Evolutionary conservation across 2,113 vertebrate genomes (phyloP).

Genomic region (Cololabis saira): DNA sequence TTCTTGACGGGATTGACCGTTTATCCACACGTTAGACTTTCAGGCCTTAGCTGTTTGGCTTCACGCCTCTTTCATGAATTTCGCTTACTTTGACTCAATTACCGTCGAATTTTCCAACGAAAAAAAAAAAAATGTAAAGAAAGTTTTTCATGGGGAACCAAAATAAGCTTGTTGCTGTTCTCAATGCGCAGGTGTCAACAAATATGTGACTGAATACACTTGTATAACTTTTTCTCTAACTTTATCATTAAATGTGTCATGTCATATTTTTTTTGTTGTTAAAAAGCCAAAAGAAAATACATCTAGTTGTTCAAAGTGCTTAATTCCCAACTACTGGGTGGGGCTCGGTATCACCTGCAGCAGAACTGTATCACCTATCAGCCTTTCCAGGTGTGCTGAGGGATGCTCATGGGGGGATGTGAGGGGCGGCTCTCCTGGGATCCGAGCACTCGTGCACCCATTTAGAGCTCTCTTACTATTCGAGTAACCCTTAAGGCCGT

Average conservation of each 20-base stretch:
- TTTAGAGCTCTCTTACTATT: constrained; percentile 26
- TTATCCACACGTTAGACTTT: constrained; percentile 60
- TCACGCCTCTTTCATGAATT: constrained; percentile 33
- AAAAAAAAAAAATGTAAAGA: neutral
- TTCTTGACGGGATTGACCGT: constrained; percentile 43
- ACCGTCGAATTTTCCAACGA: neutral
- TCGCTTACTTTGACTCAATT: constrained; percentile 34
- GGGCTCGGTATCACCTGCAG: neutral
- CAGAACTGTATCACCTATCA: neutral
- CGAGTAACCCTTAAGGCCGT: constrained; percentile 48
- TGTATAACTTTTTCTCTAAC: too few relatives aligned
- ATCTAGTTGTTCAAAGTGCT: neutral
- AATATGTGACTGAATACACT: neutral
- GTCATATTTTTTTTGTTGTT: too few relatives aligned
- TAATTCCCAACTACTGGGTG: constrained; percentile 1
- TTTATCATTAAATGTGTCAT: too few relatives aligned
- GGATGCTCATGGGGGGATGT: constrained; percentile 6
- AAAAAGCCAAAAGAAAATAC: neutral
- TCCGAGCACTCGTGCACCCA: neutral
- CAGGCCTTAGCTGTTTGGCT: constrained; percentile 20
- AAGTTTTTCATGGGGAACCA: constrained; percentile 4
- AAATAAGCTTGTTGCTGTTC: constrained; percentile 10
- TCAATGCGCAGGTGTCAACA: neutral
- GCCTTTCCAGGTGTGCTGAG: neutral
- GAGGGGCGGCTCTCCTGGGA: neutral